Evolutionary conservation across 2,888 invertebrate genomes (phyloP), one percentile per base, ranked within the genome.

Genomic region (Heliconius hortense): DNA sequence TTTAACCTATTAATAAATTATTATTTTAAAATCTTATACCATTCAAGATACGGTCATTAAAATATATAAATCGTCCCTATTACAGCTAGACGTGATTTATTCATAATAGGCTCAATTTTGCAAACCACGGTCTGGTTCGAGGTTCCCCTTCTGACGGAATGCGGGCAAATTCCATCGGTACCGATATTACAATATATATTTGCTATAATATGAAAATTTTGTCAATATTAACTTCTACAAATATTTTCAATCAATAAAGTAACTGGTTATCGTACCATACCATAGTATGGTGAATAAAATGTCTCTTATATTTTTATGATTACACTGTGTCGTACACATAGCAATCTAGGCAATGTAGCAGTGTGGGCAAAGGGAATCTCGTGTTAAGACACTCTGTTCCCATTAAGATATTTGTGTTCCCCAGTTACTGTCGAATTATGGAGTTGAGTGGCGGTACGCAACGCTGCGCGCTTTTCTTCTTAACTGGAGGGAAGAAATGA

Each of bases 91-190:
- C 71, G 76, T 66, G 76, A 67, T 63, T 76, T 73, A 77, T 74
- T 76, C 69, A 71, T 75, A 79, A 79, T 79, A 74, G 60, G 77
- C 77, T 77, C 73, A 77, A 80, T 79, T 79, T 77, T 56, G 63
- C 24, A 77, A 76, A 77, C 76, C 77, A 76, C 67, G 72, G 79
- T 76, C 66, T 76, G 78, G 70, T 67, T 73, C 28, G 43, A 31
- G 53, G 69, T 70, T 68, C 75, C 78, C 73, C 77, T 59, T 73
- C 56, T 31, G 67, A 73, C 48, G 75, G 75, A 70, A 74, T 77
- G 73, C 73, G 71, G 62, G 64, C 26, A 56, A 63, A 71, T 64
- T 71, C 59, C 64, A 71, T 64, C 24, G 60, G 18, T 21, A 43
- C 59, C 59, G 43, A 62, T 71, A 71, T 60, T 59, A 62, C 60